Evolutionary conservation across 92 coral and sea anemone genomes (phyloP), one percentile per base, ranked within the genome.

Genomic region (Zoanthus sociatus): DNA sequence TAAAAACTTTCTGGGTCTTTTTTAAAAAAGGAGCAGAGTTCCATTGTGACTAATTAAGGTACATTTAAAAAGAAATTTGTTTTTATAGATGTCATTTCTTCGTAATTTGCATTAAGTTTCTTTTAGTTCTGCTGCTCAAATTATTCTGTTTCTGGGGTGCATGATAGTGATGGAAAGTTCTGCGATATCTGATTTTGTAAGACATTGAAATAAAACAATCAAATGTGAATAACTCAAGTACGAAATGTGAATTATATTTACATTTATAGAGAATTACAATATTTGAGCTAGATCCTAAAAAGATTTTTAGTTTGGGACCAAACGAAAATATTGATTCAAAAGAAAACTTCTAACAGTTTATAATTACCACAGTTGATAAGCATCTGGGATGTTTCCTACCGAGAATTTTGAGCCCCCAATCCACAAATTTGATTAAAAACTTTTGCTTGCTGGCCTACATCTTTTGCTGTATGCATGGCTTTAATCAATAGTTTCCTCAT

Each of bases 391-490:
- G 47, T 21, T 14, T 71, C 11, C 44, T 6, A 71, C 76, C 17
- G 50, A 33, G 31, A 1, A 9, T 8, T 31, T 37, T 42, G 7
- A 9, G 44, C 33, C 47, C 31, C 76, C 76, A 33, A 9, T 50
- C n/a, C 15, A 32, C 3, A 71, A 45, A 6, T 31, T 30, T 51
- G 42, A 9, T 71, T n/a, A 2, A 71, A 33, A 14, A 71, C 76
- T 42, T 32, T 32, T 33, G 76, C 48, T 32, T 33, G 76, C 17
- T 33, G 18, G 48, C 76, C 76, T 7, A 4, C 44, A 44, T 33
- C 48, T 42, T 42, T 71, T 71, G 76, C 76, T 71, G 33, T 71
- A 42, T 21, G 76, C 76, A 71, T 33, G 47, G 12, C 76, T 15
- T 71, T 71, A 12, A 71, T 42, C 14, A 71, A 45, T 4, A 8